Percentiles rank a stretch among this genome's conserved stretches.
phyloP scores from a whole-genome alignment of 2,113 vertebrate species.

The Todiramphus saurophagus region DNA sequence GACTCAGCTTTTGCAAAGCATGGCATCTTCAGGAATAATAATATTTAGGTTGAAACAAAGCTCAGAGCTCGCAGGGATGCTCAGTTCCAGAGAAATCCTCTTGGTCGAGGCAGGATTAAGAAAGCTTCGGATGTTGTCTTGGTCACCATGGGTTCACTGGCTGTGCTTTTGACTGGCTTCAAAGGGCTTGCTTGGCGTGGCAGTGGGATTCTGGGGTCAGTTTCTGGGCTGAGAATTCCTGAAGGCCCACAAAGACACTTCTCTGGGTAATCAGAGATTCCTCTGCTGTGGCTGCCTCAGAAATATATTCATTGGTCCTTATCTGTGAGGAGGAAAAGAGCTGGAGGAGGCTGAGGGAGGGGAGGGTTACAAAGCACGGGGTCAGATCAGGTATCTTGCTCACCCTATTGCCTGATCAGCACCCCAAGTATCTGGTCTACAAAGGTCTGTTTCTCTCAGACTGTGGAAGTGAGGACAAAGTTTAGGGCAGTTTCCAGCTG shows the following conservation, averaged over 20 bases:
- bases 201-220: neutral
- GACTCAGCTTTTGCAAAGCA: neutral
- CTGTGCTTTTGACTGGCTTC: neutral
- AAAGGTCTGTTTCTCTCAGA: neutral
- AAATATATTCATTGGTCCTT: neutral
- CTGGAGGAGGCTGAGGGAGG: neutral
- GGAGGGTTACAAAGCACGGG: neutral
- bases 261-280: neutral
- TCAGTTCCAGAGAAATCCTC: neutral
- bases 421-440: neutral
- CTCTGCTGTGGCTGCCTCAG: neutral
- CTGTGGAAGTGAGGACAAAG: neutral
- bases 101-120: neutral
- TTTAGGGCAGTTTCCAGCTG: neutral
- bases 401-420: neutral
- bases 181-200: neutral
- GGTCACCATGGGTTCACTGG: neutral
- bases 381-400: neutral
- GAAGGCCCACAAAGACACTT: neutral
- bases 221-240: neutral
- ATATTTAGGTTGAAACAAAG: neutral
- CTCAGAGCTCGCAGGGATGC: neutral
- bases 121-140: neutral
- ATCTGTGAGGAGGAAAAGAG: neutral
- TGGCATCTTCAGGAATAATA: neutral